These are phyloP conservation scores for Grapholita molesta DNA, from an alignment of 1,140 invertebrate genomes.

Conservation along the genomic window DNA sequence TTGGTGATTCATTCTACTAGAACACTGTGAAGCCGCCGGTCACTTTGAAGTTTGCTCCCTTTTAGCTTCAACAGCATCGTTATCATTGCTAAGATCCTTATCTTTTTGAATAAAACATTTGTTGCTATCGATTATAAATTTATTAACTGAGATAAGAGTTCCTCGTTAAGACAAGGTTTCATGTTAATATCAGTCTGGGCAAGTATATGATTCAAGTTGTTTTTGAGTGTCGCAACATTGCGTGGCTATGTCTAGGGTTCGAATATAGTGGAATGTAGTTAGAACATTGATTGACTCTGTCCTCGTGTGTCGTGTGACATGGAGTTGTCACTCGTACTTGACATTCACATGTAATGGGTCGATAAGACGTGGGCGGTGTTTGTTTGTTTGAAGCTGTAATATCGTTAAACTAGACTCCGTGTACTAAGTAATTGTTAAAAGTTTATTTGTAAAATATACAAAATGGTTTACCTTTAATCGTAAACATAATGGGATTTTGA, in stretches of 20 bases:
- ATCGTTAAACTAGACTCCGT: background rate
- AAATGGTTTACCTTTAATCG: too few species aligned
- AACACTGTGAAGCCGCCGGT: constrained; percentile 63
- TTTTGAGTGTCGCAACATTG: background rate
- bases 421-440: background rate
- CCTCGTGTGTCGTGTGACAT: constrained; percentile 10
- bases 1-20: constrained; percentile 72
- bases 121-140: background rate
- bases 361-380: constrained; percentile 15
- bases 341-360: constrained; percentile 17
- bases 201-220: background rate
- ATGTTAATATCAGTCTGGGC: background rate
- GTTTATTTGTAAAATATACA: too few species aligned
- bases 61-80: background rate
- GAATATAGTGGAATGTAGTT: background rate
- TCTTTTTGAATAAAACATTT: constrained; percentile 16
- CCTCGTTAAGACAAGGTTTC: background rate
- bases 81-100: background rate
- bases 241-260: background rate
- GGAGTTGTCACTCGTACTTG: constrained; percentile 10
- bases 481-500: too few species aligned
- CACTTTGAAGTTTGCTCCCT: constrained; percentile 11
- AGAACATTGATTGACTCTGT: constrained; percentile 2
- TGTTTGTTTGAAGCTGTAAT: background rate
- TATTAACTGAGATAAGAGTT: background rate